A percentile compares a stretch with the other conserved stretches of the same genome.
Conservation (phyloP, 1,140 invertebrate species). For the Nylanderia fulva region DNA sequence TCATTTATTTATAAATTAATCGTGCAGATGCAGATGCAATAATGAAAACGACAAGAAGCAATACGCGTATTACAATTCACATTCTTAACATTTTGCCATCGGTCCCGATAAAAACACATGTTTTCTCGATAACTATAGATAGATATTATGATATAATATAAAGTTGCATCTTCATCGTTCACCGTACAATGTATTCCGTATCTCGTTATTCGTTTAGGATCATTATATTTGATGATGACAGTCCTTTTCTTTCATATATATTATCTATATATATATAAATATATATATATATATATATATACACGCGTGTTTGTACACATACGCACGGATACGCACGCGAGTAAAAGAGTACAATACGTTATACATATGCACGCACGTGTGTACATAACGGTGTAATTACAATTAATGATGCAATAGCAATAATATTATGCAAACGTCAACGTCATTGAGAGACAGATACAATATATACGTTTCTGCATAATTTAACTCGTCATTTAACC, state of each 20-base stretch:
- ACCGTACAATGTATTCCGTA: slow-evolving; percentile 49
- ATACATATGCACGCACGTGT: slow-evolving; percentile 6
- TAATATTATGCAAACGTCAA: slow-evolving; percentile 83
- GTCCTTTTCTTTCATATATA: slow-evolving; percentile 8
- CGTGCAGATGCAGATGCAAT: slow-evolving; percentile 86
- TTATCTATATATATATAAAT: too few species aligned
- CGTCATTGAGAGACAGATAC: slow-evolving; percentile 80
- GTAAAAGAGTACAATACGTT: too few species aligned
- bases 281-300: too few species aligned
- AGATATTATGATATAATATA: slow-evolving; percentile 84
- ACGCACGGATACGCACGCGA: slow-evolving; percentile 7
- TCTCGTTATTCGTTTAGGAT: slow-evolving; percentile 34
- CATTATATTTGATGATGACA: slow-evolving; percentile 33
- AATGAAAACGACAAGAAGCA: slow-evolving; percentile 86
- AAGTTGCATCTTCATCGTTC: slow-evolving; percentile 79
- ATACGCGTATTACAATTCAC: slow-evolving; percentile 85
- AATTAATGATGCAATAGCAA: slow-evolving; percentile 83
- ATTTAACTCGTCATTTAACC: slow-evolving; percentile 70
- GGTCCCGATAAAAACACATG: slow-evolving; percentile 82
- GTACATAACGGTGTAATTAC: slow-evolving; percentile 81
- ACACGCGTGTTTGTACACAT: neutral
- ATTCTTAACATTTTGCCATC: slow-evolving; percentile 83
- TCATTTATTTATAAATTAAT: slow-evolving; percentile 87
- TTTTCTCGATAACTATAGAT: slow-evolving; percentile 79
- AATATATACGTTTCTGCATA: slow-evolving; percentile 76